phyloP scores from a whole-genome alignment of 1,140 invertebrate genomes.

The Ostrea denselamellosa region DNA sequence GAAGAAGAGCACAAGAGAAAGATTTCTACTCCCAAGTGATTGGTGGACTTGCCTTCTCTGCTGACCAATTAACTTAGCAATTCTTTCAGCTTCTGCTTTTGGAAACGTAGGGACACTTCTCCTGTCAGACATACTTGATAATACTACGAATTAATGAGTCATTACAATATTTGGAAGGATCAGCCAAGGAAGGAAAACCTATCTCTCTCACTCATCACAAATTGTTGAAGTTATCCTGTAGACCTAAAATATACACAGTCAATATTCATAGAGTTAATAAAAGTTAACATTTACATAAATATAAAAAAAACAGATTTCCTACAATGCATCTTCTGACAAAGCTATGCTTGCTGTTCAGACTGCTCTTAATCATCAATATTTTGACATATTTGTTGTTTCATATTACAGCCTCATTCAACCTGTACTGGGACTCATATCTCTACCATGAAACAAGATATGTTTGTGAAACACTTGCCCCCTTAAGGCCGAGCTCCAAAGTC shows the following conservation, averaged over 20 bases:
- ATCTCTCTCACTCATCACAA: neutral
- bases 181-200: neutral
- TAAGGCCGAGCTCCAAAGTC: too few relatives aligned
- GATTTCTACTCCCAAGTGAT: neutral
- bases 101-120: neutral
- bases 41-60: slow-evolving; percentile 30
- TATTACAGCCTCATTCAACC: neutral
- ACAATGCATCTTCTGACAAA: neutral
- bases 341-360: neutral
- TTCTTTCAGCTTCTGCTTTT: slow-evolving; percentile 17
- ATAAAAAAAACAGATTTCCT: neutral
- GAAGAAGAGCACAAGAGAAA: neutral
- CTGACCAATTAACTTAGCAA: slow-evolving; percentile 24
- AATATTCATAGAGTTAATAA: neutral
- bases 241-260: slow-evolving; percentile 21
- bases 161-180: slow-evolving; percentile 6
- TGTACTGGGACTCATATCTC: too few relatives aligned
- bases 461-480: too few relatives aligned
- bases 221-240: neutral
- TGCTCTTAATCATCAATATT: neutral
- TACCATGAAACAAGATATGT: too few relatives aligned
- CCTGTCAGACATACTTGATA: neutral
- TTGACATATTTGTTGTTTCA: neutral
- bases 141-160: neutral
- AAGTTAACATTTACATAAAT: neutral